phyloP scores from a whole-genome alignment of 2,888 invertebrate genomes.

The Drosophila histrio region DNA sequence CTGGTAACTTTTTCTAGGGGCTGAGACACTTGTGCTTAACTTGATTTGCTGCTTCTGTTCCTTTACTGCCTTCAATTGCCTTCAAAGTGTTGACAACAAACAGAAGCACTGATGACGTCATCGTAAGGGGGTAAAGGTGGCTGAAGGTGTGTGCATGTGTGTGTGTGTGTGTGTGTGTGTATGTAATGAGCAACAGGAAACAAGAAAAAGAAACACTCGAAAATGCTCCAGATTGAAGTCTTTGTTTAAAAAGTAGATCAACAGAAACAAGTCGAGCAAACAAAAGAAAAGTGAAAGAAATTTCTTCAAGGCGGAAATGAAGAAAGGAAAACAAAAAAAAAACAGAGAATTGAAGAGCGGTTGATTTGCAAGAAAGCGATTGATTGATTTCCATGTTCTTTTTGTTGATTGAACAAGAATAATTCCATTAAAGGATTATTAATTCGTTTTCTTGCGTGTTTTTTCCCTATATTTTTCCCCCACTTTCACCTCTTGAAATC shows the following conservation, averaged over 20 bases:
- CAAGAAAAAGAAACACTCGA: slow-evolving; percentile 10
- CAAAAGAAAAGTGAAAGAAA: slow-evolving; percentile 3
- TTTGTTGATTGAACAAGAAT: neutral
- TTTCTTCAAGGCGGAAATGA: neutral
- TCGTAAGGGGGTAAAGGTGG: neutral
- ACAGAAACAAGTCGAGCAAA: slow-evolving; percentile 16
- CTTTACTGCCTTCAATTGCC: slow-evolving; percentile 15
- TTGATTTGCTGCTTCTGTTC: slow-evolving; percentile 24
- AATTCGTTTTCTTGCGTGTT: no score
- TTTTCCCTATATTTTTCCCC: no score
- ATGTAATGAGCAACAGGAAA: slow-evolving; percentile 41
- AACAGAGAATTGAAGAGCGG: neutral
- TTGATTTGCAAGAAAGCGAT: neutral
- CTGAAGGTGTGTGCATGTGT: slow-evolving; percentile 20
- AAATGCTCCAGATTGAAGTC: slow-evolving; percentile 15
- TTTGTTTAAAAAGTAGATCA: slow-evolving; percentile 20
- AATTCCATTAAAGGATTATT: neutral
- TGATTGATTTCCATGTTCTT: no score
- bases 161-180: slow-evolving; percentile 9
- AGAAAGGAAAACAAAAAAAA: neutral
- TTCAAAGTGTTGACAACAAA: slow-evolving; percentile 38
- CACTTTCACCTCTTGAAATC: no score
- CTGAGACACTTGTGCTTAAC: slow-evolving; percentile 16
- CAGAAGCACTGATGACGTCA: slow-evolving; percentile 22
- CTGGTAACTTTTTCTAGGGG: neutral